Evolutionary conservation across 2,113 vertebrate species (phyloP).

Genomic region (Sinosuthora webbiana): DNA sequence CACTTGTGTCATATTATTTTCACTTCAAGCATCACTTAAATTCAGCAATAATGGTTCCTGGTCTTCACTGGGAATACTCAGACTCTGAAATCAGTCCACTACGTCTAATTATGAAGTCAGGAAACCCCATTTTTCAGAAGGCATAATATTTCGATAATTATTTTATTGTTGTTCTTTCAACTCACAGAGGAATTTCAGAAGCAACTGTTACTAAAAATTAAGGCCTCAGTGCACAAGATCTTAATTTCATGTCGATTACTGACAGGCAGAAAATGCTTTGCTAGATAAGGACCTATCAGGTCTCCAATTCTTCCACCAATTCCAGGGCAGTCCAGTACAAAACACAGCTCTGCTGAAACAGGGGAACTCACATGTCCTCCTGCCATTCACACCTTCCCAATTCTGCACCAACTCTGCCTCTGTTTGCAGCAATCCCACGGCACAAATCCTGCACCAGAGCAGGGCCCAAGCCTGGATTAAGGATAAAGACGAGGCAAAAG

Average conservation of each 20-base stretch:
- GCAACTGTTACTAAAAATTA: background rate
- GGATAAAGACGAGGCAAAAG: background rate
- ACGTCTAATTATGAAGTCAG: background rate
- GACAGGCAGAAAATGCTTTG: background rate
- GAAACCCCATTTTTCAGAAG: background rate
- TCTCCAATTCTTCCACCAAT: background rate
- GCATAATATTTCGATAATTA: fast-evolving
- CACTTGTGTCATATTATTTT: background rate
- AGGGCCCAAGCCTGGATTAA: background rate
- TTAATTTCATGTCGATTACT: background rate
- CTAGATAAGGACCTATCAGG: background rate
- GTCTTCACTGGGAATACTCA: background rate
- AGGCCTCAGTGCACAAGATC: background rate
- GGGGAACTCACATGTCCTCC: fast-evolving
- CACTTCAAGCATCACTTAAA: background rate
- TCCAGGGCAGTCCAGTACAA: background rate
- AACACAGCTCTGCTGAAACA: background rate
- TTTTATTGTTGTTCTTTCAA: background rate
- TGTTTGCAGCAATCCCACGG: background rate
- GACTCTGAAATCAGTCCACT: background rate
- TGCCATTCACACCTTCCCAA: background rate
- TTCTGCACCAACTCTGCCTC: background rate
- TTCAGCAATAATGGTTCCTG: background rate
- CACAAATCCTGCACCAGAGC: background rate
- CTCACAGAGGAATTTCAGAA: background rate